These are phyloP conservation scores for Turritopsis dohrnii DNA, from an alignment of 30 jellyfish, hydroid and myxozoan species.

Conservation along the genomic window DNA sequence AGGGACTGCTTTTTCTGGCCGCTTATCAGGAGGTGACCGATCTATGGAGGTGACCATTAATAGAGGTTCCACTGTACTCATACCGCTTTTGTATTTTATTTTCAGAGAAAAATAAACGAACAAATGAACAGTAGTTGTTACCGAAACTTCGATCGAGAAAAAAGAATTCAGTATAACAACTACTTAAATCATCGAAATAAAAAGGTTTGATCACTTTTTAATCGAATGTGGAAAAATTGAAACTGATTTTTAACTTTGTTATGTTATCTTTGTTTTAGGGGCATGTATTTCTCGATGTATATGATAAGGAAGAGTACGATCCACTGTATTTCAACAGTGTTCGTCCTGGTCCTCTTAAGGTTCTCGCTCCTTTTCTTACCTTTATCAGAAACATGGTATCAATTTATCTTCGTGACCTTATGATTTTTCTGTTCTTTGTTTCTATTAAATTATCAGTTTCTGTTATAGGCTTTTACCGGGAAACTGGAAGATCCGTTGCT, in stretches of 20 bases:
- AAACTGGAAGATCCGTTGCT: slow-evolving; percentile 66
- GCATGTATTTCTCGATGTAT: slow-evolving; percentile 70
- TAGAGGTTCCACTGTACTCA: too few relatives aligned
- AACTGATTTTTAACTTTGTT: neutral
- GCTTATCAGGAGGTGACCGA: too few relatives aligned
- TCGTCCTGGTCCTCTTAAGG: slow-evolving; percentile 70
- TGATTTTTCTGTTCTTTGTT: neutral
- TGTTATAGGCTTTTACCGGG: slow-evolving; percentile 44
- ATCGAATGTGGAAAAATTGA: too few relatives aligned
- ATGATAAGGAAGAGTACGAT: slow-evolving; percentile 69
- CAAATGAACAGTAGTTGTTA: slow-evolving; percentile 55
- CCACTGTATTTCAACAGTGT: slow-evolving; percentile 52
- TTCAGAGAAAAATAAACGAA: slow-evolving; percentile 37
- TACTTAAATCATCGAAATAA: slow-evolving; percentile 52
- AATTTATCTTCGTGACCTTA: neutral
- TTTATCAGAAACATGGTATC: neutral
- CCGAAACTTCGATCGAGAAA: slow-evolving; percentile 41
- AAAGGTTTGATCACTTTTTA: slow-evolving; percentile 42
- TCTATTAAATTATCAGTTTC: neutral
- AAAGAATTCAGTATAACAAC: slow-evolving; percentile 40
- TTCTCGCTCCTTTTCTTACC: neutral
- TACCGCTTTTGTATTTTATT: neutral
- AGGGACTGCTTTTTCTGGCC: too few relatives aligned
- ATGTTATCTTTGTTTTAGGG: slow-evolving; percentile 39
- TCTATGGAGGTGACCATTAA: too few relatives aligned